Percentiles rank a stretch among this genome's conserved stretches.
These are phyloP conservation scores for Strigamia crassipes DNA, from an alignment of 2,888 invertebrate species.

Conservation along the genomic window DNA sequence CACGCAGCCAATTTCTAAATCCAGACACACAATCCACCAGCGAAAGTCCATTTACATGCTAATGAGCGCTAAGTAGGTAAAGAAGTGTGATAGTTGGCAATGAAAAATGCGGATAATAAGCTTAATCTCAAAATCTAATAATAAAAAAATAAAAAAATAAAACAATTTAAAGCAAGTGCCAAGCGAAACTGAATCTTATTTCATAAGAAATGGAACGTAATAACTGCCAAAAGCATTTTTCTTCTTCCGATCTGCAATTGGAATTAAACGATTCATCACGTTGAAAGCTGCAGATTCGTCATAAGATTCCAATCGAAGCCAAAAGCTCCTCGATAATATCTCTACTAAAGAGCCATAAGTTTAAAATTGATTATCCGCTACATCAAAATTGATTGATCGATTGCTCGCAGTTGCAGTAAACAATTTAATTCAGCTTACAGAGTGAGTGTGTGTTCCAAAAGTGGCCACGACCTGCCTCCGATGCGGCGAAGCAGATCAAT, in stretches of 20 bases:
- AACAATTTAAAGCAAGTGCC: not conserved
- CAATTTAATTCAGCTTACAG: not conserved
- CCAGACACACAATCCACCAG: constrained; percentile 26
- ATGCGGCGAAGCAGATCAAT: not conserved
- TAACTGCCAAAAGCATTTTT: too few relatives aligned
- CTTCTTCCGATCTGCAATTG: too few relatives aligned
- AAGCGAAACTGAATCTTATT: too few relatives aligned
- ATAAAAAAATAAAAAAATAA: not conserved
- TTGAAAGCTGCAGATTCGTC: too few relatives aligned
- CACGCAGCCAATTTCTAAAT: not conserved
- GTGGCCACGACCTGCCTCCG: not conserved
- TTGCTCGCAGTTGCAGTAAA: not conserved
- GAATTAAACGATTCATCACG: too few relatives aligned
- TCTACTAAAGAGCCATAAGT: too few relatives aligned
- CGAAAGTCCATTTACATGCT: constrained; percentile 8
- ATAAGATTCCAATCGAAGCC: too few relatives aligned
- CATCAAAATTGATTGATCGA: not conserved
- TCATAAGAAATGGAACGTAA: too few relatives aligned
- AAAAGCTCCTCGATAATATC: too few relatives aligned
- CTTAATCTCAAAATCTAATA: not conserved
- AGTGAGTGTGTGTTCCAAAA: too few relatives aligned
- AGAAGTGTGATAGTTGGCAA: constrained; percentile 10
- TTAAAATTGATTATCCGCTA: not conserved
- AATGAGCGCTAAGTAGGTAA: constrained; percentile 31
- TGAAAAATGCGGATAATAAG: not conserved